Percentiles rank a stretch among this genome's conserved stretches.
Conservation (phyloP, 2,797 vertebrate species). For the Parambassis ranga region DNA sequence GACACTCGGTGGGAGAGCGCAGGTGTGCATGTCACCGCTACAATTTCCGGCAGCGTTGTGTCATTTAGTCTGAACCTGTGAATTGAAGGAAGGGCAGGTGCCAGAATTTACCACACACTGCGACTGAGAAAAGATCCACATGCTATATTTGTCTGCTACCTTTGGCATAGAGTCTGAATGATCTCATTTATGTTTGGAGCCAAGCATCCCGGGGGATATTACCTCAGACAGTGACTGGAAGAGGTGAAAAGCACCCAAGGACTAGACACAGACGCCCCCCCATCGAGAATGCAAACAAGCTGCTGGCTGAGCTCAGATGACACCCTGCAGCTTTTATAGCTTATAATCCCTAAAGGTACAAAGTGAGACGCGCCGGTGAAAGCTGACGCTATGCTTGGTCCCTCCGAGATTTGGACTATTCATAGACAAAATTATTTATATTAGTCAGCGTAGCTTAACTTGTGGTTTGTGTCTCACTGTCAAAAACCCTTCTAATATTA, state of each 20-base stretch:
- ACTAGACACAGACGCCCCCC: background rate
- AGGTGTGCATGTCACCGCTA: background rate
- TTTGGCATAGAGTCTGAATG: constrained; percentile 20
- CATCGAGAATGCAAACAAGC: background rate
- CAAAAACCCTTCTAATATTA: too few species aligned
- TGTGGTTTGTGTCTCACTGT: too few species aligned
- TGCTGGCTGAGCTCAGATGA: background rate
- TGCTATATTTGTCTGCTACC: constrained; percentile 23
- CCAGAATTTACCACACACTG: constrained; percentile 26
- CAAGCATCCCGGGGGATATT: background rate
- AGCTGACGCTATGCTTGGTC: background rate
- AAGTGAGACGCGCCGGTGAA: background rate
- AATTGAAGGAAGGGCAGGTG: constrained; percentile 21
- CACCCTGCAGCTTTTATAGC: background rate
- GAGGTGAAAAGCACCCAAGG: background rate
- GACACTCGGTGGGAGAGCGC: background rate
- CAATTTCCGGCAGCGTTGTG: background rate
- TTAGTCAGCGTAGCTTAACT: too few species aligned
- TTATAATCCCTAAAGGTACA: background rate
- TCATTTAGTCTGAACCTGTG: constrained; percentile 2
- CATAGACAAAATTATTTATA: background rate
- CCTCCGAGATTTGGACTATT: too few species aligned
- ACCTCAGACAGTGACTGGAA: constrained; percentile 1
- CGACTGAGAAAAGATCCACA: background rate
- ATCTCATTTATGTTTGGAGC: constrained; percentile 13